Base-by-base conservation (phyloP, 2,888 invertebrate species). In the Drosophila recens region DNA sequence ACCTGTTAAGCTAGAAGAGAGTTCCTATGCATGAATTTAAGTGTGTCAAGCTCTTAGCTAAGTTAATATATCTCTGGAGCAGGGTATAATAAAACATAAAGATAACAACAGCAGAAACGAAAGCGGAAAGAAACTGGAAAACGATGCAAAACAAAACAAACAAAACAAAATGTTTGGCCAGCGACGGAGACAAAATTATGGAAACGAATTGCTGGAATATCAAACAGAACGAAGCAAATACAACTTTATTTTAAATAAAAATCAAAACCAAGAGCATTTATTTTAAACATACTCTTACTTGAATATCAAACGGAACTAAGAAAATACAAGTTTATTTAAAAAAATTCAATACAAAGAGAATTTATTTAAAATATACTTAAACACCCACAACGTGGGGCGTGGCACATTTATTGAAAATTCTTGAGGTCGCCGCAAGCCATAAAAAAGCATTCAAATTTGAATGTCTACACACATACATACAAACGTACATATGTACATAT, bases 351-450 rank as follows among this genome's bases (percentile, higher is more conserved):
- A n/a, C n/a, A n/a, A n/a, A n/a, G n/a, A 6, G 27, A 27, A 62
- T 57, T 64, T 59, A 73, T 68, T 69, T 49, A 64, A 69, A 69
- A 58, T 71, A 43, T 54, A 40, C 34, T 15, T 9, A n/a, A 20
- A 30, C 45, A 51, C 17, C 6, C 27, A 43, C n/a, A n/a, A n/a
- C 27, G 46, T 27, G 27, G 38, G 15, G n/a, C 9, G 42, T 30
- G 42, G 9, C 17, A 17, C 15, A 42, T 15, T 20, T 42, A 27
- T 17, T 17, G 11, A 27, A 30, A 42, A 53, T 53, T 53, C 53
- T 17, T 42, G 33, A 33, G 33, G 38, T 20, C 20, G 40, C 34
- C 40, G 36, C 27, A 20, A 52, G 23, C 45, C 45, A 57, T 30
- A 36, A 42, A 20, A 51, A 42, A 38, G n/a, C 33, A 9, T n/a